These are phyloP conservation scores for Marmota flaviventris DNA, from an alignment of 2,113 vertebrate genomes.

Conservation along the genomic window DNA sequence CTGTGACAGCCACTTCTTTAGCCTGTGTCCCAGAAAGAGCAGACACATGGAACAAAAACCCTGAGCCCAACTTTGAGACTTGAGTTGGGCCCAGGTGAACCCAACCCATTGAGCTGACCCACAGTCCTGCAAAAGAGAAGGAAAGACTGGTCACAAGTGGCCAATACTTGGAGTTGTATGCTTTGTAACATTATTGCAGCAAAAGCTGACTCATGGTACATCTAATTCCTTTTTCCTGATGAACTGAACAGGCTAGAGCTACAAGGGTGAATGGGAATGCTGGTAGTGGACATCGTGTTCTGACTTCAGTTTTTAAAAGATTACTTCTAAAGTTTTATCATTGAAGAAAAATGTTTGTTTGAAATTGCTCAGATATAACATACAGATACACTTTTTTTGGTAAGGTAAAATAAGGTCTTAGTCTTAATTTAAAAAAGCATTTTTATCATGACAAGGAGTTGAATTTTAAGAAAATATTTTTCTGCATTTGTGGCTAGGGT, in stretches of 20 bases:
- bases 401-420: not conserved
- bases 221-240: not conserved
- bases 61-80: not conserved
- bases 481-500: not conserved
- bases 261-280: not conserved
- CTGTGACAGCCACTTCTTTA: accelerated
- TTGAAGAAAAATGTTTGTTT: not conserved
- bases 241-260: not conserved
- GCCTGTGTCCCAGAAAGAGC: not conserved
- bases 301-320: not conserved
- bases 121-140: not conserved
- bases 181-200: not conserved
- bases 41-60: not conserved
- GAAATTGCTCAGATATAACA: not conserved
- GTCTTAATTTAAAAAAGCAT: not conserved
- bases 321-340: not conserved
- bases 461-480: not conserved
- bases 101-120: not conserved
- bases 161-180: not conserved
- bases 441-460: not conserved
- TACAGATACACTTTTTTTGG: no score
- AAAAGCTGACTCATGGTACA: not conserved
- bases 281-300: not conserved
- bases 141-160: not conserved
- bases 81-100: not conserved